Evolutionary conservation across 2,888 invertebrate species (phyloP).

Genomic region (Athetis lepigone): DNA sequence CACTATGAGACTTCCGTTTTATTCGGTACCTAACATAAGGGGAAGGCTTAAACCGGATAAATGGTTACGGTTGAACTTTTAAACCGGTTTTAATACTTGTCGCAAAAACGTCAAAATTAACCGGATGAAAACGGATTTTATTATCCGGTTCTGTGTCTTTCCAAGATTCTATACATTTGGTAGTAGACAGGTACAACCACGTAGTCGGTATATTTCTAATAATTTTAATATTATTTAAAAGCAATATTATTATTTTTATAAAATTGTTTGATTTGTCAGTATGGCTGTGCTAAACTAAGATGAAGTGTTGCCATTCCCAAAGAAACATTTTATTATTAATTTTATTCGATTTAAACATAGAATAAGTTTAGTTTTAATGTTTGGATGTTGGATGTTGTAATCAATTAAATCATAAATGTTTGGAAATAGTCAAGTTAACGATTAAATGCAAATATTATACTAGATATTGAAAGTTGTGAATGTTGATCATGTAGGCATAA

Average conservation of each 20-base stretch:
- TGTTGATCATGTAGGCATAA: background rate
- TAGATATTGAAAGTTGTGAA: background rate
- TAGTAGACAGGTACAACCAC: background rate
- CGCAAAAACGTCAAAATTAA: too few relatives aligned
- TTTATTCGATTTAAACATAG: constrained; percentile 26
- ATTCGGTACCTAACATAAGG: too few relatives aligned
- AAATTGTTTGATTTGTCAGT: constrained; percentile 47
- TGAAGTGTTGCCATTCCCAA: constrained; percentile 61
- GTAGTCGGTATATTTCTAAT: background rate
- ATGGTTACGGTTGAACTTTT: too few relatives aligned
- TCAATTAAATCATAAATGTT: background rate
- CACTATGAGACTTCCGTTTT: background rate
- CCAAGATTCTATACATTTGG: too few relatives aligned
- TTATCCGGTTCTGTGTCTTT: too few relatives aligned
- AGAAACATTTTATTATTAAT: constrained; percentile 43
- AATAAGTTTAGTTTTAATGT: constrained; percentile 28
- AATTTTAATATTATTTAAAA: background rate
- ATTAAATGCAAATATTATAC: constrained; percentile 4
- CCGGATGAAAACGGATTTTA: too few relatives aligned
- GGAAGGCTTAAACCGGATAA: too few relatives aligned
- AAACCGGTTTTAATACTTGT: too few relatives aligned
- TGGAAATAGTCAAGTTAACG: constrained; percentile 11
- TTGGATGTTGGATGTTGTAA: constrained; percentile 9
- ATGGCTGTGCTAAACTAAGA: constrained; percentile 66
- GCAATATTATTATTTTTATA: constrained; percentile 1